These are phyloP conservation scores for Diachrysia chrysitis DNA, from an alignment of 2,888 invertebrate genomes.

Conservation along the genomic window DNA sequence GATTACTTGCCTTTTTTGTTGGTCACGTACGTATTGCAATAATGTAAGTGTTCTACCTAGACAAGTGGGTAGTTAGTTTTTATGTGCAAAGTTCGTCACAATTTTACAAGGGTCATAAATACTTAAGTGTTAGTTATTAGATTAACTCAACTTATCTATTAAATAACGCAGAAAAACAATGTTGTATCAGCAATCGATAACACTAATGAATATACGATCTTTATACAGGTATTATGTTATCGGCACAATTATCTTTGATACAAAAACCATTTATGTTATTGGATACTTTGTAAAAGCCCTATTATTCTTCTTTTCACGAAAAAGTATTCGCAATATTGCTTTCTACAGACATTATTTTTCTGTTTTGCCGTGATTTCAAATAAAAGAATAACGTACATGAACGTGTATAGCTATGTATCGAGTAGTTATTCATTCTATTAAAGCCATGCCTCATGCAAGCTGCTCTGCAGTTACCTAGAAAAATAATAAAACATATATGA, in stretches of 20 bases:
- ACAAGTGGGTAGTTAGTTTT: conserved; percentile 15
- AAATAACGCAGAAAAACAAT: conserved; percentile 75
- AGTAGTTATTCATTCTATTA: conserved; percentile 80
- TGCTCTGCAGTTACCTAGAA: conserved; percentile 83
- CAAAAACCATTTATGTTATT: conserved; percentile 42
- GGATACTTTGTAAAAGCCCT: conserved; percentile 48
- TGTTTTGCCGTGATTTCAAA: conserved; percentile 24
- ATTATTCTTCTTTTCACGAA: conserved; percentile 11
- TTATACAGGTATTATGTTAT: conserved; percentile 51
- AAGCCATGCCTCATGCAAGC: conserved; percentile 84
- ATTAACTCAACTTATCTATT: conserved; percentile 67
- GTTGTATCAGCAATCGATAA: conserved; percentile 72
- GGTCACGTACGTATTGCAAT: conserved; percentile 11
- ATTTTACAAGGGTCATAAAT: conserved; percentile 53
- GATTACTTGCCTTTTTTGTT: conserved; percentile 38
- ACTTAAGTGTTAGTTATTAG: conserved; percentile 54
- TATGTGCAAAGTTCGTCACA: conserved; percentile 36
- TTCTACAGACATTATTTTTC: conserved; percentile 39
- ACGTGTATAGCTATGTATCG: conserved; percentile 76
- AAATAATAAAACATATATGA: conserved; percentile 68
- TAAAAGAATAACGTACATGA: conserved; percentile 80
- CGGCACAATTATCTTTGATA: conserved; percentile 44
- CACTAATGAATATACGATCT: conserved; percentile 58
- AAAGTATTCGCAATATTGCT: conserved; percentile 30
- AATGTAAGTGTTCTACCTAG: conserved; percentile 13